Evolutionary conservation across 2,888 invertebrate genomes (phyloP).

Genomic region (Crossocerus cetratus): DNA sequence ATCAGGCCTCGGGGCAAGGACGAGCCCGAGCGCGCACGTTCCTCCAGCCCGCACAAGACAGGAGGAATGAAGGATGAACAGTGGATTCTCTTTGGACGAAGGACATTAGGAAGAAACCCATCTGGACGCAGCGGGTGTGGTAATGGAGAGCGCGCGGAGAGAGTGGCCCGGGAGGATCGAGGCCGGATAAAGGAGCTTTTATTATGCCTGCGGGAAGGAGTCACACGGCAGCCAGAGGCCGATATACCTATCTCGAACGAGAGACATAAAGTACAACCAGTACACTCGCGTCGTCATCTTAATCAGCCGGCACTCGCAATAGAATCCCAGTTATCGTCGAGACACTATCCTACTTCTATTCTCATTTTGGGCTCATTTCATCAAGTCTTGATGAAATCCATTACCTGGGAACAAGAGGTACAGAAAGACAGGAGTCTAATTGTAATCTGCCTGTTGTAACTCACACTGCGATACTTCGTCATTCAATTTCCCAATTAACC

Average conservation of each 20-base stretch:
- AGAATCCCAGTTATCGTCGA: too few relatives aligned
- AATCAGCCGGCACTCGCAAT: too few relatives aligned
- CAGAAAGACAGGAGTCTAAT: too few relatives aligned
- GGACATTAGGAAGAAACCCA: neutral
- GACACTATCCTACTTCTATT: too few relatives aligned
- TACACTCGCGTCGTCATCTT: constrained; percentile 23
- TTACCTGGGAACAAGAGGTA: too few relatives aligned
- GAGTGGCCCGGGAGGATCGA: constrained; percentile 15
- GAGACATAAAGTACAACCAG: constrained; percentile 43
- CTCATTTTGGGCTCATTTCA: too few relatives aligned
- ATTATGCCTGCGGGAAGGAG: constrained; percentile 52
- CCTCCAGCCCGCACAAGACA: constrained; percentile 20
- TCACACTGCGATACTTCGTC: too few relatives aligned
- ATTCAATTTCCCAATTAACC: too few relatives aligned
- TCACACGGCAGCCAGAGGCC: constrained; percentile 50
- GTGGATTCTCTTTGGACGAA: constrained; percentile 14
- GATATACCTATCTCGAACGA: constrained; percentile 31
- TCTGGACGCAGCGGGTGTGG: constrained; percentile 21
- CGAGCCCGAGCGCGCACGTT: constrained; percentile 12
- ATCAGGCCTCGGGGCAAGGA: constrained; percentile 49
- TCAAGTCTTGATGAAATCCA: too few relatives aligned
- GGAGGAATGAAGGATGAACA: constrained; percentile 44
- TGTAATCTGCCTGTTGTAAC: too few relatives aligned
- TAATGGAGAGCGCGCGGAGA: constrained; percentile 28
- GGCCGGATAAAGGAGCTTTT: constrained; percentile 48